Evolutionary conservation across 2,113 vertebrate species (phyloP), one percentile per base, ranked within the genome.

Genomic region (Tringa solitaria): DNA sequence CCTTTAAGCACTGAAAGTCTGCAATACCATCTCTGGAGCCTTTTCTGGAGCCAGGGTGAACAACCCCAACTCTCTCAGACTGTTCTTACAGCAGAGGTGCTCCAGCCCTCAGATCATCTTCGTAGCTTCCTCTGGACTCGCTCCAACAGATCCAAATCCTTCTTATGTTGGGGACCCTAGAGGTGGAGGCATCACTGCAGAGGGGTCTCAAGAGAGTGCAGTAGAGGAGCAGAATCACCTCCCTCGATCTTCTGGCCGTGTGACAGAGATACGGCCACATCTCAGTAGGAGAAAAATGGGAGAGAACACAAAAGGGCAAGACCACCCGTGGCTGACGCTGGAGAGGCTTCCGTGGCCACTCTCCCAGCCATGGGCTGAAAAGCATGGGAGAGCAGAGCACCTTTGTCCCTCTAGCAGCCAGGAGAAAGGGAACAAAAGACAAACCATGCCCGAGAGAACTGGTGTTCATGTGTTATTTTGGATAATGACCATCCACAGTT

Each of bases 261-360:
- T 37, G 10, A 18, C 15, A 27, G 24, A 21, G 14, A 33, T 53
- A 43, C 2, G 22, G 35, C 15, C 19, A 26, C 0, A 3, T 28
- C 21, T 76, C 37, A 17, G 46, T 14, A 63, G 41, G 26, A 89
- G n/a, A 28, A 51, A 69, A 60, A 48, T 10, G 30, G 17, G 26
- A 37, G 30, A 46, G 23, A 39, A 16, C n/a, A 28, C 0, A 2
- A 19, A 35, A 61, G 32, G 78, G 28, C 37, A 15, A 51, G 17
- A 19, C 16, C 21, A 10, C 5, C 6, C 0, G 0, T n/a, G 50
- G 23, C 27, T 56, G 22, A 27, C 0, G 1, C 8, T 39, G 17
- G 16, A 68, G 46, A 67, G 35, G 9, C 6, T 65, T 14, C 51
- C 0, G 4, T 41, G 60, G 61, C 28, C 0, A 0, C 14, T 61